These are phyloP conservation scores for Sebastes itinus DNA, from an alignment of 2,797 vertebrate genomes.

Conservation along the genomic window DNA sequence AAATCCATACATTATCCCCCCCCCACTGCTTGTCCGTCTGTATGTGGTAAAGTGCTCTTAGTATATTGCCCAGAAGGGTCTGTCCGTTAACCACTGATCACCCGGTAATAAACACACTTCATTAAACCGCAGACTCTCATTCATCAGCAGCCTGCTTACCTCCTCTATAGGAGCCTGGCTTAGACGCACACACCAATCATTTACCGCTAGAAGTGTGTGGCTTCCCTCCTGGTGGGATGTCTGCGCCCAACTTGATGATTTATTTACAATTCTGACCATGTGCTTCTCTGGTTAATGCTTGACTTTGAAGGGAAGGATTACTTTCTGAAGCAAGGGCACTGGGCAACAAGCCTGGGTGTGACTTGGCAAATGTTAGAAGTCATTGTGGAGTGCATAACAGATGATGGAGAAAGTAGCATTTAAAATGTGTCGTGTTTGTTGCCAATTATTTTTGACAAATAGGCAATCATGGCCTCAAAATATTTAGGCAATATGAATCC, in stretches of 20 bases:
- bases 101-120: conserved; percentile 77
- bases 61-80: conserved; percentile 56
- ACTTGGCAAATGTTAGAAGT: conserved; percentile 54
- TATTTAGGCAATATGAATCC: conserved; percentile 1
- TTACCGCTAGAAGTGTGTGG: conserved; percentile 41
- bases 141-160: conserved; percentile 65
- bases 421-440: neutral
- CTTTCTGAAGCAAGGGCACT: conserved; percentile 50
- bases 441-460: conserved; percentile 15
- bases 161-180: conserved; percentile 49
- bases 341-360: conserved; percentile 50
- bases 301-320: conserved; percentile 62
- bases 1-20: neutral
- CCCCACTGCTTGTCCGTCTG: neutral
- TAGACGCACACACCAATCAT: conserved; percentile 51
- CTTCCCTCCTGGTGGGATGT: conserved; percentile 53
- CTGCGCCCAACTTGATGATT: conserved; percentile 56
- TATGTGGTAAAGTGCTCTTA: conserved; percentile 31
- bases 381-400: conserved; percentile 12
- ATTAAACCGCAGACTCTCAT: conserved; percentile 74
- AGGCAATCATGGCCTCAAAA: conserved; percentile 4
- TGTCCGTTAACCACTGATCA: conserved; percentile 66
- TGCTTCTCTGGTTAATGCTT: conserved; percentile 47
- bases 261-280: conserved; percentile 70
- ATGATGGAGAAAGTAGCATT: conserved; percentile 14